Percentiles rank a stretch among this genome's conserved stretches.
These are phyloP conservation scores for Idris sp. DNA, from an alignment of 1,140 invertebrate genomes.

Conservation along the genomic window DNA sequence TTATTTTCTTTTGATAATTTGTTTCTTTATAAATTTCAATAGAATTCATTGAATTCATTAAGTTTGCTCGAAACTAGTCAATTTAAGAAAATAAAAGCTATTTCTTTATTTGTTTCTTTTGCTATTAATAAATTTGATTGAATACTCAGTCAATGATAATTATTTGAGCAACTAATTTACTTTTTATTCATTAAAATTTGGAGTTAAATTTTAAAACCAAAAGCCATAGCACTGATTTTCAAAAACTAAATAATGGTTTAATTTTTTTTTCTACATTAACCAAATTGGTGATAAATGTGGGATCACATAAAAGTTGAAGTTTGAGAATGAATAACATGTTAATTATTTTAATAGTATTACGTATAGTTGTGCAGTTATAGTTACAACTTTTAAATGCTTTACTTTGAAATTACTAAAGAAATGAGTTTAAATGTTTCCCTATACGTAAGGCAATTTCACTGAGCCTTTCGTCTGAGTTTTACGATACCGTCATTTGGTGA, in stretches of 20 bases:
- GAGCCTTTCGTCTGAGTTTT: constrained; percentile 59
- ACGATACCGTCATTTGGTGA: constrained; percentile 58
- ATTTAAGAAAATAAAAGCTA: constrained; percentile 3
- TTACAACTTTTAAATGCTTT: constrained; percentile 41
- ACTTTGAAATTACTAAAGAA: constrained; percentile 57
- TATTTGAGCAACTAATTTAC: too few relatives aligned
- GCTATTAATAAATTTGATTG: too few relatives aligned
- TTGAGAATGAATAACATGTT: too few relatives aligned
- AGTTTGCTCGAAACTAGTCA: constrained; percentile 1
- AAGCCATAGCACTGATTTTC: too few relatives aligned
- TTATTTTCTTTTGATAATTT: constrained; percentile 12
- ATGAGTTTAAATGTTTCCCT: constrained; percentile 53
- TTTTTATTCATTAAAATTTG: too few relatives aligned
- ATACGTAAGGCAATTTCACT: constrained; percentile 48
- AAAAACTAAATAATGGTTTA: too few relatives aligned
- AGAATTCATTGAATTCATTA: constrained; percentile 4
- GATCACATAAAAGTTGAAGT: too few relatives aligned
- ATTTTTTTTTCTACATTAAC: too few relatives aligned
- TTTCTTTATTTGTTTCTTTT: background rate
- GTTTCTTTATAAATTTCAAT: background rate
- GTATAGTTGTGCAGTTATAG: constrained; percentile 6
- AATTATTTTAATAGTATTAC: too few relatives aligned
- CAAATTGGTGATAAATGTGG: too few relatives aligned
- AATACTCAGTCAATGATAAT: too few relatives aligned
- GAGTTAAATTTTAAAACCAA: too few relatives aligned